phyloP scores from a whole-genome alignment of 2,888 invertebrate genomes.

The Ornithoptera alexandrae region DNA sequence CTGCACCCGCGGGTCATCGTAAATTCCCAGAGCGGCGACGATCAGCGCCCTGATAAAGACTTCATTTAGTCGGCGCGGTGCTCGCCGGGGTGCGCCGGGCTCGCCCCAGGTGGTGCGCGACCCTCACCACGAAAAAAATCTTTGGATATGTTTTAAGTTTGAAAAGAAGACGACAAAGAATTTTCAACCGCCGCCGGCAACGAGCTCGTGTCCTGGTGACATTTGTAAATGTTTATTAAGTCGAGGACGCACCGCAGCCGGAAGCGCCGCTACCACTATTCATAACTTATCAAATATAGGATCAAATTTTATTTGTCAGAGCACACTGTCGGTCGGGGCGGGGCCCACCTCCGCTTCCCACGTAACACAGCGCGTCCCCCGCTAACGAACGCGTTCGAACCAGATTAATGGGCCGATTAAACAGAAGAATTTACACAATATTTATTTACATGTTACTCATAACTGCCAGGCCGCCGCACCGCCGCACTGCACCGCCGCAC shows the following conservation, averaged over 20 bases:
- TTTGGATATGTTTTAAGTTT: conserved; percentile 6
- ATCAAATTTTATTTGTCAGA: not conserved
- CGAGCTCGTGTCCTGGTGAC: not conserved
- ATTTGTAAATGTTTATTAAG: too few relatives aligned
- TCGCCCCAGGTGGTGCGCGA: conserved; percentile 10
- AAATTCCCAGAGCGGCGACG: conserved; percentile 30
- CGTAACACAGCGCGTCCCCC: conserved; percentile 34
- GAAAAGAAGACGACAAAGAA: not conserved
- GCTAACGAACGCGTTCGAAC: conserved; percentile 32
- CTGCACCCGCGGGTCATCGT: not conserved
- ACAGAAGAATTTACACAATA: conserved; percentile 34
- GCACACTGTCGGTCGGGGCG: not conserved
- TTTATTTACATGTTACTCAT: conserved; percentile 35
- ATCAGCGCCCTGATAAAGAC: conserved; percentile 59
- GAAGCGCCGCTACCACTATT: not conserved
- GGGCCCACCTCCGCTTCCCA: conserved; percentile 33
- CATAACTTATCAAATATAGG: too few relatives aligned
- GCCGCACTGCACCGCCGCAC: not conserved
- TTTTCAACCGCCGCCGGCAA: not conserved
- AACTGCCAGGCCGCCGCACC: conserved; percentile 24
- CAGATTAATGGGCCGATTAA: conserved; percentile 38
- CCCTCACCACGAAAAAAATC: conserved; percentile 8
- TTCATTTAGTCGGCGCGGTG: conserved; percentile 55
- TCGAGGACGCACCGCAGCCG: too few relatives aligned
- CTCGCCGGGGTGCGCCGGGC: conserved; percentile 13